Conservation (phyloP, 2,797 vertebrate genomes). For the Propithecus perrieri region DNA sequence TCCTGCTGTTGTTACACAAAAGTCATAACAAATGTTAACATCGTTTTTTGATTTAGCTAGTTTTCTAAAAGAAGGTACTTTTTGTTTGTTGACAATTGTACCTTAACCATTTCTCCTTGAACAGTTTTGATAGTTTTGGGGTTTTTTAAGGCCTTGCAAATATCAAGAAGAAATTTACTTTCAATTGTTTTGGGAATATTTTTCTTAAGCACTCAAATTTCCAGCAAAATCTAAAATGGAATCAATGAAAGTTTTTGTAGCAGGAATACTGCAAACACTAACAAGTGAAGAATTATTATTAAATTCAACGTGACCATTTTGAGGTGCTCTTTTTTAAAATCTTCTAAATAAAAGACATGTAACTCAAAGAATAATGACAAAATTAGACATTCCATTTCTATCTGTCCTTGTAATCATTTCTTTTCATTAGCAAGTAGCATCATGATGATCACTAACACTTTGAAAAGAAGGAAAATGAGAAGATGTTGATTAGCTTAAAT, state of each 20-base stretch:
- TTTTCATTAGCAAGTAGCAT: neutral
- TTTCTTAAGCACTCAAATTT: neutral
- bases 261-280: neutral
- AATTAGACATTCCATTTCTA: neutral
- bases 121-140: neutral
- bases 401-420: neutral
- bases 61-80: neutral
- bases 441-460: neutral
- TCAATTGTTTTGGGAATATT: neutral
- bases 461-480: neutral
- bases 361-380: constrained; percentile 2
- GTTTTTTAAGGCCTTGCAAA: neutral
- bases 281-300: neutral
- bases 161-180: neutral
- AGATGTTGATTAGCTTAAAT: constrained; percentile 4
- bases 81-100: neutral
- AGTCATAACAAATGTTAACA: neutral
- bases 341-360: neutral
- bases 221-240: neutral
- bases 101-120: neutral
- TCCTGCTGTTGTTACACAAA: neutral
- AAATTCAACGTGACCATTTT: neutral
- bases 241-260: neutral
- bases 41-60: neutral
- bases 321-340: neutral